phyloP scores from a whole-genome alignment of 2,888 invertebrate genomes.

The Cosmia trapezina region DNA sequence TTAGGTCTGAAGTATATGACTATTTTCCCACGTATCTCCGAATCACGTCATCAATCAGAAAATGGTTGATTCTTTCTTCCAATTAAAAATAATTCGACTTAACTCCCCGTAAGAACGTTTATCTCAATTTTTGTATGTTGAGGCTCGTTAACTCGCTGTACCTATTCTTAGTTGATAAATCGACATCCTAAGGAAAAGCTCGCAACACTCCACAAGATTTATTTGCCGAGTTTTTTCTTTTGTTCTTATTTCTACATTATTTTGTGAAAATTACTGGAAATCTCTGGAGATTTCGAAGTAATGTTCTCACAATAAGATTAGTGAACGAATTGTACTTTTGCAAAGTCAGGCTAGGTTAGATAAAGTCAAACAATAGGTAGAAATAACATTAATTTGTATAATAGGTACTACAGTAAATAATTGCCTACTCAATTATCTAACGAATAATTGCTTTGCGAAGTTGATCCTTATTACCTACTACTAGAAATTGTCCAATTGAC shows the following conservation, averaged over 20 bases:
- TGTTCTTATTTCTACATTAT: constrained; percentile 47
- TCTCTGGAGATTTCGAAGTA: constrained; percentile 15
- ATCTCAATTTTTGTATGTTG: constrained; percentile 45
- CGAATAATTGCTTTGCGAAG: no score
- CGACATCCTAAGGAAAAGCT: constrained; percentile 49
- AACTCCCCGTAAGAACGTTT: constrained; percentile 17
- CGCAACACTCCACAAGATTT: constrained; percentile 52
- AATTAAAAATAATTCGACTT: background rate
- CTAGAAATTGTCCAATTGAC: no score
- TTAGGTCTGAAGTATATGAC: no score
- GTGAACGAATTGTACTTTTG: constrained; percentile 2
- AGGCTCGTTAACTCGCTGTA: constrained; percentile 44
- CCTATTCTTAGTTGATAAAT: constrained; percentile 55
- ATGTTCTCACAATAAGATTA: constrained; percentile 29
- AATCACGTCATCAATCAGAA: no score
- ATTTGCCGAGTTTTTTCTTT: constrained; percentile 50
- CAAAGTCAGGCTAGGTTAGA: background rate
- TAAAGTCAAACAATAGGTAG: no score
- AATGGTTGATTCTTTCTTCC: no score
- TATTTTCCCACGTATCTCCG: no score
- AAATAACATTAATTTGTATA: no score
- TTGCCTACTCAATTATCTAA: no score
- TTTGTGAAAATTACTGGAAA: constrained; percentile 41
- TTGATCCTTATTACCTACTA: no score
- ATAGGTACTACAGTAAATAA: no score